phyloP scores from a whole-genome alignment of 35 echinoderm and acorn worm genomes.

The Chiridota heheva region DNA sequence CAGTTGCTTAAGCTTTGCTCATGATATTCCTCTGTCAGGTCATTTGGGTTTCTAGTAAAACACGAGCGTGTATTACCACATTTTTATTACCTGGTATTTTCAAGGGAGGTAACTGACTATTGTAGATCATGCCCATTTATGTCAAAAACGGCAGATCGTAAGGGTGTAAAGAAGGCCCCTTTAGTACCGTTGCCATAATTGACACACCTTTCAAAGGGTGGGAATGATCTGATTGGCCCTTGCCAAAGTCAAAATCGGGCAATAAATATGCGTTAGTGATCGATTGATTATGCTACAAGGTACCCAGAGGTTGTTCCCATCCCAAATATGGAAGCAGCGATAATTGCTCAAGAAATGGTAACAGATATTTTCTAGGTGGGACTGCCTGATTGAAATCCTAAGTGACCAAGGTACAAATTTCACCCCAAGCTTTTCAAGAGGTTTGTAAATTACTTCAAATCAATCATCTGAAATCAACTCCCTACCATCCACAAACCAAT shows the following conservation, averaged over 20 bases:
- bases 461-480: slow-evolving; percentile 4
- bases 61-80: slow-evolving; percentile 9
- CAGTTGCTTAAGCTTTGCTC: neutral
- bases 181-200: slow-evolving; percentile 10
- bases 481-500: slow-evolving; percentile 22
- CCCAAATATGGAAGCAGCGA: neutral
- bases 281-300: slow-evolving; percentile 21
- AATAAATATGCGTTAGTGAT: neutral
- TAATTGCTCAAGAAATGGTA: slow-evolving; percentile 12
- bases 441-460: neutral
- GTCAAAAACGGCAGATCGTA: neutral
- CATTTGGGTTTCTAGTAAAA: slow-evolving; percentile 14
- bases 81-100: slow-evolving; percentile 14
- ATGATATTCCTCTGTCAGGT: slow-evolving; percentile 3
- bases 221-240: neutral
- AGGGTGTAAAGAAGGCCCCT: neutral
- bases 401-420: slow-evolving; percentile 25
- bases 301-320: slow-evolving; percentile 3
- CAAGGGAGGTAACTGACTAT: neutral
- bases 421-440: neutral
- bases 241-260: neutral
- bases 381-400: slow-evolving; percentile 1
- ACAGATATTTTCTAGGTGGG: neutral
- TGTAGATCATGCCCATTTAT: slow-evolving; percentile 9
- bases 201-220: slow-evolving; percentile 11